A percentile compares a stretch with the other conserved stretches of the same genome.
phyloP scores from a whole-genome alignment of 1,140 invertebrate species.

The Sitodiplosis mosellana region DNA sequence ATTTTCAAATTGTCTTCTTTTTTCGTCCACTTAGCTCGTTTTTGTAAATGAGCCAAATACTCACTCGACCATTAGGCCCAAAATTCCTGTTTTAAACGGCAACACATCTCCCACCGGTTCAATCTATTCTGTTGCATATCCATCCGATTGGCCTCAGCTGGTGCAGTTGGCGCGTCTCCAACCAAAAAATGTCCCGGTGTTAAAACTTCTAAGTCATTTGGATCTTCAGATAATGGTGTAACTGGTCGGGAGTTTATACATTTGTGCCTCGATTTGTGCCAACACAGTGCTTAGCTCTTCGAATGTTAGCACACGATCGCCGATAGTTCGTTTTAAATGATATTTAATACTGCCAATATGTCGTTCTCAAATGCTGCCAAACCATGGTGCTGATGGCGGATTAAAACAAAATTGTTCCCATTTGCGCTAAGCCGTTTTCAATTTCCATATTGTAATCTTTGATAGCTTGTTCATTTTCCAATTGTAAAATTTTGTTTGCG shows the following conservation, averaged over 20 bases:
- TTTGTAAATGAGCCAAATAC: constrained; percentile 7
- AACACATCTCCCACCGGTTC: neutral
- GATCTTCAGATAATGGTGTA: constrained; percentile 5
- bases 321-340: constrained; percentile 4
- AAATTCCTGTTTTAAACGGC: constrained; percentile 1
- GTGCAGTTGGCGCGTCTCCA: constrained; percentile 10
- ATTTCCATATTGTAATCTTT: constrained; percentile 1
- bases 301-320: constrained; percentile 5
- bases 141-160: neutral
- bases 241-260: constrained; percentile 10
- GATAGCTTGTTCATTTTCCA: constrained; percentile 7
- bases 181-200: constrained; percentile 16
- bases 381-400: constrained; percentile 18
- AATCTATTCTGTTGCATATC: neutral
- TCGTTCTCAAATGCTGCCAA: constrained; percentile 24
- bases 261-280: constrained; percentile 8
- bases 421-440: neutral
- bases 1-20: constrained; percentile 7
- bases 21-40: constrained; percentile 6
- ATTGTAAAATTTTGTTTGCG: constrained; percentile 9
- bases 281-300: constrained; percentile 7
- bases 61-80: constrained; percentile 8
- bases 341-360: constrained; percentile 4
- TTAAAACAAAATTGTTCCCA: constrained; percentile 22
- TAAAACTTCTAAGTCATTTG: constrained; percentile 5